Base-by-base conservation (phyloP, 1,140 invertebrate species). In the Oreohelix idahoensis region DNA sequence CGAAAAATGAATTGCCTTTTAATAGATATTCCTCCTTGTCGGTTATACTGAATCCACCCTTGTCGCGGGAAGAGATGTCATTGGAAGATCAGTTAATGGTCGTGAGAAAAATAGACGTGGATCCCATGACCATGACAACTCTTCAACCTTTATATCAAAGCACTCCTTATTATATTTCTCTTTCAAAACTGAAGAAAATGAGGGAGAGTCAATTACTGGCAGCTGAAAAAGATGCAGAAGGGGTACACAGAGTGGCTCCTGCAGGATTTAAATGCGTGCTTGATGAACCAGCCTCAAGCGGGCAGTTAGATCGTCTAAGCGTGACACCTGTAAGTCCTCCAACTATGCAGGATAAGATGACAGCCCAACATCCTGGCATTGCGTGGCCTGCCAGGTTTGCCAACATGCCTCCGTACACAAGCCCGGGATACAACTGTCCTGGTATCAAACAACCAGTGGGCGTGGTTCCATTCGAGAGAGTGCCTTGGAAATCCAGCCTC, bases 401-500 rank as follows among this genome's bases (percentile, higher is more conserved):
- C 69, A 70, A n/a, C n/a, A 26, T 0, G 29, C 79, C 79, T 2
- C 79, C 79, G 0, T 81, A 81, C 42, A 49, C 79, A 29, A 81
- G 5, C 32, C 79, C 79, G 1, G 66, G 79, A 1, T 81, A 81
- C 42, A n/a, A 70, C 10, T 23, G 1, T 38, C 63, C 5, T 23
- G 79, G 79, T 5, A n/a, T 71, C 0, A 70, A 81, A 39, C 79
- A 81, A 45, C 42, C 79, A 1, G 66, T 81, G 0, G 79, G 79
- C 26, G 79, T 81, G 17, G 42, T 81, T 38, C 35, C 38, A 4
- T 13, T 70, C 1, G 2, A 20, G 1, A 45, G 51, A 15, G 45
- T 71, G 0, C 38, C 63, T 32, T 63, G 20, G n/a, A 15, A 20
- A 23, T 38, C 66, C 5, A 10, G 2, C 20, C 11, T 10, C 15